These are phyloP conservation scores for Drosophila jambulina DNA, from an alignment of 1,140 invertebrate species.

Conservation along the genomic window DNA sequence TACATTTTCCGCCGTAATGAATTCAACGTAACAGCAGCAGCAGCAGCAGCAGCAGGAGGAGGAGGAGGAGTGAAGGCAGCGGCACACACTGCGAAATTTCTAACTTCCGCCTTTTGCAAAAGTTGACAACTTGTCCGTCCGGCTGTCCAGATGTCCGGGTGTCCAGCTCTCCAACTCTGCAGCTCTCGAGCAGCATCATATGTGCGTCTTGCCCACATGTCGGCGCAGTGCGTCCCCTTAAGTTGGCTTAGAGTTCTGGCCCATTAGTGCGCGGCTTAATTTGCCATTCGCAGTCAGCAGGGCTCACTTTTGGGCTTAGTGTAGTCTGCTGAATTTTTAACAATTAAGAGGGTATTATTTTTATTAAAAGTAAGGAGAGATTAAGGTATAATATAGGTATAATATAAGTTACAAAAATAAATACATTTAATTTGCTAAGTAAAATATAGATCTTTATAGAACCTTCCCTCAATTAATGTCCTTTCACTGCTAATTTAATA, in stretches of 20 bases:
- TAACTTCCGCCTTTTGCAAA: conserved; percentile 80
- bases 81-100: conserved; percentile 73
- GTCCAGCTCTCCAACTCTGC: background rate
- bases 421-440: no score
- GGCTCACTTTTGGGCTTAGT: conserved; percentile 7
- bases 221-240: conserved; percentile 33
- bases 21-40: conserved; percentile 63
- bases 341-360: background rate
- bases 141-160: conserved; percentile 5
- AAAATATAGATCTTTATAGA: no score
- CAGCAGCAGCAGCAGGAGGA: background rate
- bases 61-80: no score
- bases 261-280: conserved; percentile 44
- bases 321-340: background rate
- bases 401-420: background rate
- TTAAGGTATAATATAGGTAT: background rate
- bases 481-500: no score
- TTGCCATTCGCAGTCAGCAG: background rate
- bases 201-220: conserved; percentile 44
- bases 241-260: conserved; percentile 38
- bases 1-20: conserved; percentile 82
- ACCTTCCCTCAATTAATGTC: no score
- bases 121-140: conserved; percentile 78
- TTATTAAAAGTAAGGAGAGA: background rate
- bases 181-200: conserved; percentile 16